Percentiles rank a stretch among this genome's conserved stretches.
phyloP scores from a whole-genome alignment of 2,113 vertebrate species.

The Piprites chloris region DNA sequence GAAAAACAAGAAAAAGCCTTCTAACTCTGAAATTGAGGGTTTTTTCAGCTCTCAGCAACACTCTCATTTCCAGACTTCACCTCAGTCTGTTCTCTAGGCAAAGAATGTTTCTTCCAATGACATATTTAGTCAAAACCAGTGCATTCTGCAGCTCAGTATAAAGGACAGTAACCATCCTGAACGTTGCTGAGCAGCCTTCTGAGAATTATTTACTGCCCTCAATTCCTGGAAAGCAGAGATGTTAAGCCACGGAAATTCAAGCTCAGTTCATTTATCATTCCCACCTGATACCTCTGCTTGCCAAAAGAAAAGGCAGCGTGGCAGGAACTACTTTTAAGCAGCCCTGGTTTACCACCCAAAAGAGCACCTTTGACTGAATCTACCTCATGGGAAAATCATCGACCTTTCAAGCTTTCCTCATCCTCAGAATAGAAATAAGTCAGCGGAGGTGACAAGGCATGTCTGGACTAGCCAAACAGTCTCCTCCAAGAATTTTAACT shows the following conservation, averaged over 20 bases:
- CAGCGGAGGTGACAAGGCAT: background rate
- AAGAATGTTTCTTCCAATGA: background rate
- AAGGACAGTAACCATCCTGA: background rate
- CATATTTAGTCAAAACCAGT: background rate
- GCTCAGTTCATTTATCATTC: background rate
- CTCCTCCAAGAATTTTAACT: background rate
- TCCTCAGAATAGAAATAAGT: slow-evolving; percentile 10
- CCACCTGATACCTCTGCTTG: background rate
- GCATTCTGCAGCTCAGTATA: background rate
- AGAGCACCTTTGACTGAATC: background rate
- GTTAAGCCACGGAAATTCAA: background rate
- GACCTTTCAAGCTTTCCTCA: background rate
- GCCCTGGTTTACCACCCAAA: background rate
- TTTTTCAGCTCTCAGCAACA: background rate
- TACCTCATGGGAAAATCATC: background rate
- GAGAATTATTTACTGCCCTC: background rate
- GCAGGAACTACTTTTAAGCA: background rate
- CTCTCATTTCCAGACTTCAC: background rate
- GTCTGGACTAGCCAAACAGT: background rate
- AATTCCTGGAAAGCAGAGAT: background rate
- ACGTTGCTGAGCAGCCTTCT: slow-evolving; percentile 14
- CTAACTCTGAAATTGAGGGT: background rate
- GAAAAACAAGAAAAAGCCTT: background rate
- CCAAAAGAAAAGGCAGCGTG: background rate
- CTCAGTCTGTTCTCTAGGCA: background rate